Evolutionary conservation across 2,113 vertebrate genomes (phyloP).

Genomic region (Chionis minor): DNA sequence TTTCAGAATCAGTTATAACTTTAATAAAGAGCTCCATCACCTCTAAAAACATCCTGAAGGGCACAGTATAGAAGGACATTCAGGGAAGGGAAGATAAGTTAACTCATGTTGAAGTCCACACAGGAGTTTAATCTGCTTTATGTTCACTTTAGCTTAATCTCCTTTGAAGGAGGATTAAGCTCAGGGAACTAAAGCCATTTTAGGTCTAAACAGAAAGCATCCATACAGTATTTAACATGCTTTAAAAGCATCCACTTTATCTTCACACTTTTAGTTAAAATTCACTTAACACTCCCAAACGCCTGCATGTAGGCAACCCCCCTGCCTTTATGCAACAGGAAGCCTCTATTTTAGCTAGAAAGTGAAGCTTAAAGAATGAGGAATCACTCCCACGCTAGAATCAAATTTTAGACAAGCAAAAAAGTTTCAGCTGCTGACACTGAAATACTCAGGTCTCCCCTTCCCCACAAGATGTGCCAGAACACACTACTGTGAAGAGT

Average conservation of each 20-base stretch:
- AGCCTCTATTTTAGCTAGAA: background rate
- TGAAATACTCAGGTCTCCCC: background rate
- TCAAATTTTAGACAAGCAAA: background rate
- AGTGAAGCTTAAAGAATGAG: background rate
- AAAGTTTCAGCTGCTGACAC: background rate
- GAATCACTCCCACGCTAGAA: background rate
- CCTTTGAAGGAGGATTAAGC: background rate
- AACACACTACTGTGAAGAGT: background rate
- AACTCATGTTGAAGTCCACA: background rate
- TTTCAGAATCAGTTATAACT: too few relatives aligned
- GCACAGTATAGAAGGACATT: background rate
- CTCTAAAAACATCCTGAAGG: background rate
- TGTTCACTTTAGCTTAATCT: constrained; percentile 1
- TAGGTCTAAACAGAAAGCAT: background rate
- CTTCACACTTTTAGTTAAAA: constrained; percentile 26
- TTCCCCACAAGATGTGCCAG: background rate
- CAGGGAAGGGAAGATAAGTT: constrained; percentile 1
- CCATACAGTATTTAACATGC: constrained; percentile 5
- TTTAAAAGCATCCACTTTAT: constrained; percentile 14
- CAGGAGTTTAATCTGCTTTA: constrained; percentile 27
- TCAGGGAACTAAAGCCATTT: constrained; percentile 25
- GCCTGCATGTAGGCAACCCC: background rate
- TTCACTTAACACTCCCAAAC: constrained; percentile 11
- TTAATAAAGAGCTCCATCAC: background rate
- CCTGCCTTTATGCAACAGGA: background rate